Conservation (phyloP, 2,113 vertebrate species). For the Pomatostomus ruficeps region DNA sequence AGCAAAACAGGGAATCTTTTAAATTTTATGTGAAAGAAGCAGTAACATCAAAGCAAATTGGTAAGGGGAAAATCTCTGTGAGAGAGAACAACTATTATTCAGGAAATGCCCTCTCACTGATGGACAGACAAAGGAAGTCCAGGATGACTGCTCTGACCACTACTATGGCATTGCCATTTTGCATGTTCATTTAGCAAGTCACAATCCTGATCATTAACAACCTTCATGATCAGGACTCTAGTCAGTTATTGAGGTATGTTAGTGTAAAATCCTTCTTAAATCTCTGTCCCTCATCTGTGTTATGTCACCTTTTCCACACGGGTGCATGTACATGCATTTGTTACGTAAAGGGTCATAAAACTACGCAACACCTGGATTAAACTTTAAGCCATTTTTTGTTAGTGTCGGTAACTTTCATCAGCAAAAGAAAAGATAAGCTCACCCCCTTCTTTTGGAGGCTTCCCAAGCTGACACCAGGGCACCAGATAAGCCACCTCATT, state of each 20-base stretch:
- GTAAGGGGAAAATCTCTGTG: background rate
- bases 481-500: slow-evolving; percentile 85
- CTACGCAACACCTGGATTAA: background rate
- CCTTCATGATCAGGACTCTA: background rate
- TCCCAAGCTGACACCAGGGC: slow-evolving; percentile 85
- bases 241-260: background rate
- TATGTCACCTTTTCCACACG: background rate
- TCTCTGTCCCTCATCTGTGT: background rate
- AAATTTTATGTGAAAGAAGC: background rate
- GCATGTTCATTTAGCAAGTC: background rate
- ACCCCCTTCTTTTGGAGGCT: slow-evolving; percentile 80
- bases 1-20: background rate
- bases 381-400: background rate
- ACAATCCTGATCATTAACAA: background rate
- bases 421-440: slow-evolving; percentile 35
- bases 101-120: background rate
- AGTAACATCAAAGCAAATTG: background rate
- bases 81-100: background rate
- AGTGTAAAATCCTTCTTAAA: background rate
- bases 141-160: background rate
- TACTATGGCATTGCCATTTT: background rate
- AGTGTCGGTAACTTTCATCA: background rate
- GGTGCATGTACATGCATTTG: background rate
- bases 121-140: fast-evolving
- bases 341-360: background rate